Evolutionary conservation across 2,113 vertebrate species (phyloP), one percentile per base, ranked within the genome.

Genomic region (Takifugu bimaculatus): DNA sequence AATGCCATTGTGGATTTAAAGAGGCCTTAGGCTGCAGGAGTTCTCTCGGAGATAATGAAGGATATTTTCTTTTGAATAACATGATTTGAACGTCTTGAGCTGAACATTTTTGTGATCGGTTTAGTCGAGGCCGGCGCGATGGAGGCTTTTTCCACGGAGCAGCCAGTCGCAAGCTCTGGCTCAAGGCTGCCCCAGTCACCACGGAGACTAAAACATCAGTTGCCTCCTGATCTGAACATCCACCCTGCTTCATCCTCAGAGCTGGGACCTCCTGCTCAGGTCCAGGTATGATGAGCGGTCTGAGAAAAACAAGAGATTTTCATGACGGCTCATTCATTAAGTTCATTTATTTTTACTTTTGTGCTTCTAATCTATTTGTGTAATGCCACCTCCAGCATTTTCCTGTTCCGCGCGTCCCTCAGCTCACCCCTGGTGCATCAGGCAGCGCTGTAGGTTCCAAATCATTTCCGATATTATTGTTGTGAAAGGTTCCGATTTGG

Each of bases 141-240:
- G 5, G 96, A 96, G 63, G 88, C 89, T 0, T 94, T 95, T 65
- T 79, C 92, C 52, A 81, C 92, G 10, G 96, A 97, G n/a, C 88
- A 93, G 49, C 91, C 94, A 13, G 92, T 93, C 10, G 90, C 92
- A 0, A 94, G 93, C 9, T 96, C 93, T 0, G 92, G 90, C 3
- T 87, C 93, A 4, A 90, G 94, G 11, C 92, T 92, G 13, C 94
- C 94, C 0, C 96, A 93, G 75, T 96, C 96, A 0, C 94, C 95
- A 1, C 84, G 95, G 50, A 91, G 96, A 60, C 93, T 90, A 0
- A 89, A 93, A 0, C 96, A 96, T 58, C 90, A 93, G 0, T 89
- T 96, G n/a, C 94, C 94, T 5, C 85, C 94, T 2, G 90, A 94
- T 2, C 83, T 94, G 4, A 97, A 93, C 61, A 93, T 96, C 77